Evolutionary conservation across 2,113 vertebrate genomes (phyloP), one percentile per base, ranked within the genome.

Genomic region (Stegastes partitus): DNA sequence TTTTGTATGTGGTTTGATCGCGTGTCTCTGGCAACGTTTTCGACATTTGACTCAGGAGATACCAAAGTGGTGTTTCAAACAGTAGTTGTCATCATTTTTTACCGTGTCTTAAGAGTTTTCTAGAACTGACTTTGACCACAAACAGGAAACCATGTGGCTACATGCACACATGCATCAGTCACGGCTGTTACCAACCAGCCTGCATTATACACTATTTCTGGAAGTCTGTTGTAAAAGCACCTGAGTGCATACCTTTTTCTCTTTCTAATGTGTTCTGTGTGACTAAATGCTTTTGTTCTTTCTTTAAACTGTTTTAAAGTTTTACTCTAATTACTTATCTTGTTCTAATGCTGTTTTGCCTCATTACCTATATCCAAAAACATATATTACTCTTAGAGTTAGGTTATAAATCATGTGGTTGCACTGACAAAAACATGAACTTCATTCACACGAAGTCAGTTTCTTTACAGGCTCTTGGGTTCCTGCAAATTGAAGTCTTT

Each of bases 81-180:
- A 1, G 11, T 15, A 42, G 55, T 22, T 70, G 69, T 65, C 72
- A 57, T 70, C 28, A 56, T 59, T 62, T n/a, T 82, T 79, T 39
- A 25, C 12, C 2, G 3, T 51, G 16, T 26, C 47, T 78, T 62
- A 56, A 39, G 70, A 74, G 79, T 93, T 90, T 84, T 88, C 86
- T 93, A 90, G 91, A 92, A 89, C 70, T 76, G 51, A 39, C 81
- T 89, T 61, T 86, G 73, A 72, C 89, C 88, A 74, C 83, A 11
- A 84, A 92, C 93, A 94, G 94, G 93, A 94, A 94, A 81, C 59
- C 64, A 49, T 86, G 85, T 85, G 86, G 77, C 77, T 86, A n/a
- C 62, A 19, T 82, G 81, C 82, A 84, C 83, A 58, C 81, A 86
- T 78, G 82, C 74, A 74, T 69, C 34, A 14, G 1, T 58, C 34